Base-by-base conservation (phyloP, 2,113 vertebrate genomes). In the Phylloscopus whistleri region DNA sequence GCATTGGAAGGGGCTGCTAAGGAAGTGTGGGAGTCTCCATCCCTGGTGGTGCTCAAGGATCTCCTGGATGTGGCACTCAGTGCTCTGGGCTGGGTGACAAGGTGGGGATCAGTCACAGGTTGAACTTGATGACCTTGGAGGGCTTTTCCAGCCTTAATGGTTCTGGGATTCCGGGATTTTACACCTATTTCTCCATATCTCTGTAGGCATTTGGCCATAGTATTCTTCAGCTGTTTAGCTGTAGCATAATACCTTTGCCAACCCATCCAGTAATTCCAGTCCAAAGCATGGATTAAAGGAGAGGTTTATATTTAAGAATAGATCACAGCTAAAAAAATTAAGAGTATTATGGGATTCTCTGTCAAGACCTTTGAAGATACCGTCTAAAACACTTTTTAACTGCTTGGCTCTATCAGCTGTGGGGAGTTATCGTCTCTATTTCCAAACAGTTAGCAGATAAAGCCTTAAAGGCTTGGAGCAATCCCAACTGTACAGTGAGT, bases 401-500 rank as follows among this genome's bases (percentile, higher is more conserved):
- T 94, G 49, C 67, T 94, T 88, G 73, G 70, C 74, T 92, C 23
- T 89, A 48, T 84, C 83, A 74, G 56, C 76, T 92, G 5, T 11
- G 31, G 52, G 62, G 64, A 90, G 69, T 95, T 95, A 93, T 43
- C 68, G 0, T 89, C 90, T 86, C 82, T 80, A 7, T 94, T 96
- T 96, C 90, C 75, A 79, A 87, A 77, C 2, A 3, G 44, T 89
- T 81, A 80, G 28, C 55, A 78, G 95, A 93, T 96, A 95, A 91
- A 89, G 56, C 73, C 86, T 94, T 92, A 80, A 67, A 80, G 88
- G 64, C 78, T 88, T 93, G 87, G 55, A 96, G 49, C 73, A 95
- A 95, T 92, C 83, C 56, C 73, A 91, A 7, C 79, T 74, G 78
- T 81, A 56, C 1, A 0, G 44, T 68, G 75, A 96, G 84, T 82